Evolutionary conservation across 2,113 vertebrate genomes (phyloP), one percentile per base, ranked within the genome.

Genomic region (Prolemur simus): DNA sequence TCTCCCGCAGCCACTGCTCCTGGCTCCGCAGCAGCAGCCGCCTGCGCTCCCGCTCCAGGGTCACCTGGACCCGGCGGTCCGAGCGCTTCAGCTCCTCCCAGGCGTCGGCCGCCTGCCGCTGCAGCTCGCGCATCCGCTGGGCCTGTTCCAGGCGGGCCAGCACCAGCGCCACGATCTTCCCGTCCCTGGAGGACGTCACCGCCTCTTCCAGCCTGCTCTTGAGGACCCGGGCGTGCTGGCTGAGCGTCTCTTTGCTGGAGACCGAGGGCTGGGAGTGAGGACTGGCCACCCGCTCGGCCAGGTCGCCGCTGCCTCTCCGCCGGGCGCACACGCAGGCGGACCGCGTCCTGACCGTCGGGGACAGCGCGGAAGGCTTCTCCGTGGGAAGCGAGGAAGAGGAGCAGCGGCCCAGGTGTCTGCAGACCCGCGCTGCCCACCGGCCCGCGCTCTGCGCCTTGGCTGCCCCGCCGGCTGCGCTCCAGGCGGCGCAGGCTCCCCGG

Each of bases 91-190:
- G 98, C 91, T 99, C 98, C 94, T 98, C 97, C 45, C 99, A 98
- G 95, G 98, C 97, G 18, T 96, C 94, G 0, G 98, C 98, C 66
- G 98, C 98, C 68, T 96, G 97, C 27, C 96, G 96, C 52, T 97
- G 97, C 92, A 98, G 97, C 68, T 96, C 97, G 74, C 98, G 96
- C 27, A 95, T 96, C 11, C 54, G 88, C 96, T 98, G 97, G 93
- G 99, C 98, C 93, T 99, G 98, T 88, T 98, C 95, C 74, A 99
- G 98, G 83, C 98, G 99, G 64, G 97, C 97, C 96, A 99, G 98
- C 99, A 99, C 99, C 56, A 99, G 97, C 25, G 98, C 98, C 9
- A 99, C 98, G 18, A 99, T 99, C 97, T 99, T 99, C 81, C 98
- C 97, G 96, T 99, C 99, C 60, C 97, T 97, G 76, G 99, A 98